Conservation (phyloP, 1,140 invertebrate species). For the Schlechtendalia chinensis region DNA sequence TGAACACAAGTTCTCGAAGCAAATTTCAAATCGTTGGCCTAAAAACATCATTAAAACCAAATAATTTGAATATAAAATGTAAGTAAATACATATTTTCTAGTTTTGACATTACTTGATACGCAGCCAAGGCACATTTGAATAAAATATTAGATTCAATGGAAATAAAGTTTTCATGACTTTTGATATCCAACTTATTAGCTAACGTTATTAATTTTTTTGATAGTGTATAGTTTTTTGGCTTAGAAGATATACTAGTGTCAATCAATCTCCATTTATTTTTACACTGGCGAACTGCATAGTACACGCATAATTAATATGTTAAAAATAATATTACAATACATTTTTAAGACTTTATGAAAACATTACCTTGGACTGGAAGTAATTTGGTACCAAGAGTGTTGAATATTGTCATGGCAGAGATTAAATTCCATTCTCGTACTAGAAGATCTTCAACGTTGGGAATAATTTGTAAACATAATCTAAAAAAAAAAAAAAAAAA, state of each 20-base stretch:
- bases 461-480: slow-evolving; percentile 41
- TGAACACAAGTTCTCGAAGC: slow-evolving; percentile 34
- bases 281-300: slow-evolving; percentile 19
- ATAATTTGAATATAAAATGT: background rate
- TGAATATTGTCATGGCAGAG: slow-evolving; percentile 45
- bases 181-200: slow-evolving; percentile 21
- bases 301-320: too few relatives aligned
- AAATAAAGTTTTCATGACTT: slow-evolving; percentile 17
- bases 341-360: background rate
- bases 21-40: slow-evolving; percentile 41
- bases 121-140: slow-evolving; percentile 43
- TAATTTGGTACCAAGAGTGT: slow-evolving; percentile 32
- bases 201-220: slow-evolving; percentile 28
- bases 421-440: slow-evolving; percentile 42
- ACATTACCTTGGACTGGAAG: slow-evolving; percentile 39
- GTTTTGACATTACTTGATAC: slow-evolving; percentile 18
- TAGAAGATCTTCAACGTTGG: slow-evolving; percentile 4
- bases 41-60: background rate
- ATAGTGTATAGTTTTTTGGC: slow-evolving; percentile 43
- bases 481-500: too few relatives aligned
- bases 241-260: slow-evolving; percentile 23
- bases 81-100: background rate
- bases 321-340: background rate
- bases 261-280: slow-evolving; percentile 44
- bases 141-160: slow-evolving; percentile 32